Conservation (phyloP, 2,113 vertebrate species). For the Lathamus discolor region DNA sequence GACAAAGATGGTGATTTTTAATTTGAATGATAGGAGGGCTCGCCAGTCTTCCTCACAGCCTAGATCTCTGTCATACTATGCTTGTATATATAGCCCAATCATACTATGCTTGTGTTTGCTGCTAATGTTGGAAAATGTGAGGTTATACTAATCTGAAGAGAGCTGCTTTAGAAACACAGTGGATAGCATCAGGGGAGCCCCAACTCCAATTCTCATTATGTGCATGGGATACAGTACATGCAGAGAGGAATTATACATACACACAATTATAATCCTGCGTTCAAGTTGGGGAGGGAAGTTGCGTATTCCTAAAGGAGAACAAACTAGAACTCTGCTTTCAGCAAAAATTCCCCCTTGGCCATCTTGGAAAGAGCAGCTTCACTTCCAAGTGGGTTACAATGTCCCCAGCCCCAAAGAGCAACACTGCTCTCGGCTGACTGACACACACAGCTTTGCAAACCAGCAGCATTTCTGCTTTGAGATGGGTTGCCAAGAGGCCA, state of each 20-base stretch:
- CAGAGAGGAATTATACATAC: background rate
- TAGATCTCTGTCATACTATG: background rate
- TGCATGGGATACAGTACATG: accelerated
- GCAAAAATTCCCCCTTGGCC: background rate
- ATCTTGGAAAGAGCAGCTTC: background rate
- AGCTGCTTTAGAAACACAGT: background rate
- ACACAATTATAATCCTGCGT: background rate
- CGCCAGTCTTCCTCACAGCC: background rate
- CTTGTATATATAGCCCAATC: background rate
- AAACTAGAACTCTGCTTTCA: background rate
- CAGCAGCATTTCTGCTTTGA: background rate
- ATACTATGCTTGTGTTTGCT: background rate
- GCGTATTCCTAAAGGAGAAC: background rate
- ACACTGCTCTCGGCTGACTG: background rate
- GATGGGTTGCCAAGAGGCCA: background rate
- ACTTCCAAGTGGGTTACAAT: background rate
- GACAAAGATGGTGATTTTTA: background rate
- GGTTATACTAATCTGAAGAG: background rate
- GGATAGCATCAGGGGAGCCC: background rate
- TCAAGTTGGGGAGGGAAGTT: accelerated
- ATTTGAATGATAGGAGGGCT: background rate
- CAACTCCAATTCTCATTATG: background rate
- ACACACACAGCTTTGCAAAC: background rate
- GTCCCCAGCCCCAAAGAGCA: background rate
- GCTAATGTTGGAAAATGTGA: background rate